Conservation (phyloP, 30 jellyfish, hydroid and myxozoan species). For the Catostylus mosaicus region DNA sequence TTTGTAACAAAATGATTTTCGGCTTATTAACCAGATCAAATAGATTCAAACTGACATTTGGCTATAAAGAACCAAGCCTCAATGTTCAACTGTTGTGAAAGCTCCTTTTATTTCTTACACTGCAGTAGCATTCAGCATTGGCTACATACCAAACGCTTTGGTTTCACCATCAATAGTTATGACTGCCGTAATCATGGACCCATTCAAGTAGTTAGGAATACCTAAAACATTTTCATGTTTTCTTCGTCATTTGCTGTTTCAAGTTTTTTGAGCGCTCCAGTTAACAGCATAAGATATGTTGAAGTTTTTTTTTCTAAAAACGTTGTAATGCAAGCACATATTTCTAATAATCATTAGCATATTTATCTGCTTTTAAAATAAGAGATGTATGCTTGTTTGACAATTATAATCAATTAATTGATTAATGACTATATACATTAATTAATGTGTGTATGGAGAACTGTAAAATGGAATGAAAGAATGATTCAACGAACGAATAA, state of each 20-base stretch:
- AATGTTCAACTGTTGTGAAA: conserved; percentile 9
- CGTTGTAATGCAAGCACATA: background rate
- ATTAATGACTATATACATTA: no score
- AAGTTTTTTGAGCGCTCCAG: conserved; percentile 45
- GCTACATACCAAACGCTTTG: conserved; percentile 3
- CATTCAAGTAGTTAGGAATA: conserved; percentile 23
- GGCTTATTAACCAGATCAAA: background rate
- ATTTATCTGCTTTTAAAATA: no score
- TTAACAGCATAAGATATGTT: conserved; percentile 8
- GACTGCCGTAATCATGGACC: conserved; percentile 8
- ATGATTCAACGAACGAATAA: no score
- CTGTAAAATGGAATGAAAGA: no score
- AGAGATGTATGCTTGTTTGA: no score
- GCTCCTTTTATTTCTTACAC: conserved; percentile 2
- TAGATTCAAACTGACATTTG: background rate
- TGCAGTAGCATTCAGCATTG: conserved; percentile 16
- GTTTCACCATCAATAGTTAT: conserved; percentile 10
- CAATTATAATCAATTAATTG: no score
- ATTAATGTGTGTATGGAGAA: no score
- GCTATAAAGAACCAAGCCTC: conserved; percentile 18
- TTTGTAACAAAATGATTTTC: no score
- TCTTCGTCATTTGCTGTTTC: conserved; percentile 38
- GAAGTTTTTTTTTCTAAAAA: background rate
- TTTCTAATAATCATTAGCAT: no score
- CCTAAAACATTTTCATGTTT: background rate